Evolutionary conservation across 2,797 vertebrate genomes (phyloP).

Genomic region (Margarornis squamiger): DNA sequence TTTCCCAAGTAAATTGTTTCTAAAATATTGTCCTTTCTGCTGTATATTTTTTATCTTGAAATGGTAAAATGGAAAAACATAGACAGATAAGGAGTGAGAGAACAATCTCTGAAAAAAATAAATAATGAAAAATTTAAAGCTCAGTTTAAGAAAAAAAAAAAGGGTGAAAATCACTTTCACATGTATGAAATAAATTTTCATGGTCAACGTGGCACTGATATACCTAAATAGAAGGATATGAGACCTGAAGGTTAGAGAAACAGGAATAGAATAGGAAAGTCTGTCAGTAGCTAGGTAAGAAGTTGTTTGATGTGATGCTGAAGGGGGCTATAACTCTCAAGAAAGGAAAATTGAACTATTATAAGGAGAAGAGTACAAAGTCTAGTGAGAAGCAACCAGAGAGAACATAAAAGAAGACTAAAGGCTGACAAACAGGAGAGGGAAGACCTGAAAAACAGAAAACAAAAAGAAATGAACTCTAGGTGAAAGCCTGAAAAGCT

Average conservation of each 20-base stretch:
- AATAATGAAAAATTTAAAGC: neutral
- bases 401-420: neutral
- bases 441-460: neutral
- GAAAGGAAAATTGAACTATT: neutral
- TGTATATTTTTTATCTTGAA: neutral
- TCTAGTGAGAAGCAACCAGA: neutral
- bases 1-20: neutral
- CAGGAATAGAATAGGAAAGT: neutral
- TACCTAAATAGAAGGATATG: neutral
- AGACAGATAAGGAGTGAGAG: neutral
- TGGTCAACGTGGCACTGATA: neutral
- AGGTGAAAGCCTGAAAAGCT: neutral
- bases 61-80: neutral
- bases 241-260: neutral
- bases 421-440: neutral
- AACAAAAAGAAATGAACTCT: neutral
- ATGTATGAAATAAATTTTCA: neutral
- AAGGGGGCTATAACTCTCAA: neutral
- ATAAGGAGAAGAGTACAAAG: neutral
- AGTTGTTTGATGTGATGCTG: neutral
- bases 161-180: accelerated
- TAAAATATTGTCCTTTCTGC: neutral
- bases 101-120: neutral
- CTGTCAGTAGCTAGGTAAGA: neutral
- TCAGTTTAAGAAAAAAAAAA: neutral